phyloP scores from a whole-genome alignment of 1,140 invertebrate species.

The Drosophila orena region DNA sequence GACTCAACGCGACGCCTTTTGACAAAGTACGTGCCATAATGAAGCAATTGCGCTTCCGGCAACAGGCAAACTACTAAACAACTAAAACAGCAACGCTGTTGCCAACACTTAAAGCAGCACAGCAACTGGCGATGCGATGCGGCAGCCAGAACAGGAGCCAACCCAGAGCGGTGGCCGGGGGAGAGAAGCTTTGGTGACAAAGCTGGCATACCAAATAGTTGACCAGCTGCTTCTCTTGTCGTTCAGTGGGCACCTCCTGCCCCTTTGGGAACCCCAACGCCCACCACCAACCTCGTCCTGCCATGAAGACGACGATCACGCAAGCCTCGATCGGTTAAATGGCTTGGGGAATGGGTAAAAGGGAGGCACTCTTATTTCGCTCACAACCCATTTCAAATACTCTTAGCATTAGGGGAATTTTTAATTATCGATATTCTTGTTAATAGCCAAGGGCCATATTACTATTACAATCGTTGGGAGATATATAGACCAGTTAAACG shows the following conservation, averaged over 20 bases:
- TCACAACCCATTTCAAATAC: neutral
- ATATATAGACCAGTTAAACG: too few relatives aligned
- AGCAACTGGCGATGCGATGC: constrained; percentile 17
- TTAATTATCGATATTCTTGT: neutral
- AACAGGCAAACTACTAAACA: constrained; percentile 44
- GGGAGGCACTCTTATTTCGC: neutral
- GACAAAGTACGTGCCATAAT: constrained; percentile 82
- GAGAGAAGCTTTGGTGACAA: constrained; percentile 53
- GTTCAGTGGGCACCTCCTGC: neutral
- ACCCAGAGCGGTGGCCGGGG: constrained; percentile 1
- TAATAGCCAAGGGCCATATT: neutral
- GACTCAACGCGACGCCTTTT: constrained; percentile 69
- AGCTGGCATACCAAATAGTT: constrained; percentile 76
- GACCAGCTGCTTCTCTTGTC: constrained; percentile 42
- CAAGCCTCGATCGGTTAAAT: constrained; percentile 11
- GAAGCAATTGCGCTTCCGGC: constrained; percentile 82
- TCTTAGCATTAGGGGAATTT: neutral
- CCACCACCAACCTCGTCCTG: constrained; percentile 1
- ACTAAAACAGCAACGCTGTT: constrained; percentile 40
- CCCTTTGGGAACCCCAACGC: neutral
- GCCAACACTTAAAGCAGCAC: constrained; percentile 14
- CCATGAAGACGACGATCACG: constrained; percentile 5
- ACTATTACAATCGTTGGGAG: too few relatives aligned
- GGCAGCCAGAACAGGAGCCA: constrained; percentile 11
- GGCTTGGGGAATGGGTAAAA: constrained; percentile 1